These are phyloP conservation scores for Diloba caeruleocephala DNA, from an alignment of 2,888 invertebrate species.

Conservation along the genomic window DNA sequence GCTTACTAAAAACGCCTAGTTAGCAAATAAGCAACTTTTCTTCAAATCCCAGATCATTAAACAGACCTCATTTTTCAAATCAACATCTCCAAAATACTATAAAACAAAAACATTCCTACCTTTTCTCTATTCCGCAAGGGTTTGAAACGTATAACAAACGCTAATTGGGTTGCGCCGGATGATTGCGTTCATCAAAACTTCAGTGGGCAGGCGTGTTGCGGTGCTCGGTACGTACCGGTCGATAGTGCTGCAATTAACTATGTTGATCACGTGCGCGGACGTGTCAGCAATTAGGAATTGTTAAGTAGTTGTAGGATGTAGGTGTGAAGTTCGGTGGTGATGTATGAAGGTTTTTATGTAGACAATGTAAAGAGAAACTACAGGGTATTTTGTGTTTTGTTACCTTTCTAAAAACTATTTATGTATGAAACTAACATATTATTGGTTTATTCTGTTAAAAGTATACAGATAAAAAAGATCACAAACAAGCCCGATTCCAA, in stretches of 20 bases:
- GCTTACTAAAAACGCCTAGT: no score
- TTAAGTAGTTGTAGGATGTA: conserved; percentile 37
- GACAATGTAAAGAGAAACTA: background rate
- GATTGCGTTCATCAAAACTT: conserved; percentile 57
- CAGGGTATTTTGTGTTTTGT: no score
- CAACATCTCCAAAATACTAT: conserved; percentile 1
- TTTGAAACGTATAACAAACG: conserved; percentile 50
- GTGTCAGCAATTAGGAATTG: conserved; percentile 50
- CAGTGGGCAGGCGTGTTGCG: conserved; percentile 36
- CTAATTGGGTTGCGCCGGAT: conserved; percentile 50
- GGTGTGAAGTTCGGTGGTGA: conserved; percentile 17
- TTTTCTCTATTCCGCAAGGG: conserved; percentile 20
- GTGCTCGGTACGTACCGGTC: conserved; percentile 31
- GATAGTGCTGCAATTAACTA: conserved; percentile 47
- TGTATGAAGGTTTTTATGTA: conserved; percentile 14
- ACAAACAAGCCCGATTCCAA: no score
- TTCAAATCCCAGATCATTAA: background rate
- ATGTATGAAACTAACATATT: no score
- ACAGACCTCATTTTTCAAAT: conserved; percentile 14
- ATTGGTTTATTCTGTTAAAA: no score
- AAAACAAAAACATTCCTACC: conserved; percentile 18
- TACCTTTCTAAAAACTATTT: no score
- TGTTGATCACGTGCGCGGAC: conserved; percentile 47
- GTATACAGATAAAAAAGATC: no score
- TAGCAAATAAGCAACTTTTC: background rate